A percentile compares a stretch with the other conserved stretches of the same genome.
phyloP scores from a whole-genome alignment of 2,113 vertebrate species.

The Felis catus region F.catus_Fca126_mat1.0 CM031414.1:7364001-7364500 shows the following conservation, averaged over 20 bases:
- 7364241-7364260: not conserved
- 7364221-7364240: not conserved
- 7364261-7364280: not conserved
- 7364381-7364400: not conserved
- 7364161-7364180: not conserved
- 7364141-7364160: not conserved
- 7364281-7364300: not conserved
- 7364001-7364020: fast-evolving
- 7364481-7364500: not conserved
- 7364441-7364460: not conserved
- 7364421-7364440: not conserved
- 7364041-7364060: not conserved
- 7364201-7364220: not conserved
- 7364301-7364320: not conserved
- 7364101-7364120: not conserved
- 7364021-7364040: not conserved
- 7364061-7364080: fast-evolving
- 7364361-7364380: not conserved
- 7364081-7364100: not conserved
- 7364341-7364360: not conserved
- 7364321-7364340: conserved; percentile 9
- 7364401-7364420: not conserved
- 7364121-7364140: not conserved
- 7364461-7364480: fast-evolving
- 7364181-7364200: too few relatives aligned